phyloP scores from a whole-genome alignment of 2,888 invertebrate genomes.

The Caenorhabditis zanzibari region DNA sequence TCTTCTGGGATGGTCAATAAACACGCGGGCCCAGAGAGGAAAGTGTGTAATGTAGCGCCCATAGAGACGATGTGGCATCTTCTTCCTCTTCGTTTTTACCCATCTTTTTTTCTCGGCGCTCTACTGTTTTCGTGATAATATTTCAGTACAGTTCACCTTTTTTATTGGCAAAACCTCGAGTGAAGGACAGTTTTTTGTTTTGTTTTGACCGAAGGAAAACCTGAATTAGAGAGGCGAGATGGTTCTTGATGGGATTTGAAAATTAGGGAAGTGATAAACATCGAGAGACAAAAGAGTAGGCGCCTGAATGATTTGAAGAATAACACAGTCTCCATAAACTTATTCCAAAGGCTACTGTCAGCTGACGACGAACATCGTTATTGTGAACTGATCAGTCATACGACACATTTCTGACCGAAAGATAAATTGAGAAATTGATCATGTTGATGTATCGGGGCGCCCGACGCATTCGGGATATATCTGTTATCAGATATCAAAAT shows the following conservation, averaged over 20 bases:
- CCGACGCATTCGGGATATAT: constrained; percentile 29
- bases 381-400: constrained; percentile 54
- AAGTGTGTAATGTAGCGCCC: constrained; percentile 44
- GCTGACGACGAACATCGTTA: constrained; percentile 50
- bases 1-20: constrained; percentile 54
- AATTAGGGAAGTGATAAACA: constrained; percentile 26
- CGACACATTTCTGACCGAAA: constrained; percentile 42
- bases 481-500: constrained; percentile 31
- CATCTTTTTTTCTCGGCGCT: constrained; percentile 4
- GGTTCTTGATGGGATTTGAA: constrained; percentile 26
- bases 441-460: constrained; percentile 37
- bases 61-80: constrained; percentile 2
- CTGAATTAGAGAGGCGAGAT: constrained; percentile 1
- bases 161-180: constrained; percentile 4
- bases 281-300: neutral
- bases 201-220: constrained; percentile 37
- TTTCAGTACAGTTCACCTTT: constrained; percentile 33
- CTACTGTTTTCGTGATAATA: constrained; percentile 19
- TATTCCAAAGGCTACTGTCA: constrained; percentile 14
- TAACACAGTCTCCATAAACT: constrained; percentile 8
- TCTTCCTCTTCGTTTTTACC: neutral
- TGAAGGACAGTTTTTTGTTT: constrained; percentile 18
- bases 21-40: constrained; percentile 27
- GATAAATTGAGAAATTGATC: constrained; percentile 43
- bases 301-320: constrained; percentile 25